Evolutionary conservation across 2,888 invertebrate genomes (phyloP).

Genomic region (Ariolimax columbianus): DNA sequence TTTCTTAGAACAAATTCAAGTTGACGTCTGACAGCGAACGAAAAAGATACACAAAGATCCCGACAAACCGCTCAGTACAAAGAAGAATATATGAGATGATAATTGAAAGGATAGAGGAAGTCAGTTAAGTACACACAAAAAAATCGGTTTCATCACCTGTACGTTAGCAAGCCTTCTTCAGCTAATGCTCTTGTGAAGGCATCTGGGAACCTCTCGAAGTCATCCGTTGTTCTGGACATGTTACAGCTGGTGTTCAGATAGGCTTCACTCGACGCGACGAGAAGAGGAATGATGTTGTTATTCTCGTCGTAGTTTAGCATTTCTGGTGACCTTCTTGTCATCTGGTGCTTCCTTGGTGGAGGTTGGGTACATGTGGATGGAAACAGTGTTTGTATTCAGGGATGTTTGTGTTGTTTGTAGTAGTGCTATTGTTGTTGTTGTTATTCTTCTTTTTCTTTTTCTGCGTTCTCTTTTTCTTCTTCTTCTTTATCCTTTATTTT

Average conservation of each 20-base stretch:
- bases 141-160: slow-evolving; percentile 1
- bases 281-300: no score
- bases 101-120: no score
- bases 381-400: neutral
- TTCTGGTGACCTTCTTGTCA: neutral
- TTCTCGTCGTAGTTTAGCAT: neutral
- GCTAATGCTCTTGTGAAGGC: slow-evolving; percentile 32
- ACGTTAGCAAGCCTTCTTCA: slow-evolving; percentile 32
- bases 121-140: neutral
- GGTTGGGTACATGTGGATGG: neutral
- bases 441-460: no score
- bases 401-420: no score
- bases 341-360: slow-evolving; percentile 3
- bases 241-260: slow-evolving; percentile 15
- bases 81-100: no score
- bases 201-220: slow-evolving; percentile 14
- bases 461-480: no score
- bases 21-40: no score
- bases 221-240: neutral
- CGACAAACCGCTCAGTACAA: no score
- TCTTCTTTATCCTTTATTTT: no score
- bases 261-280: neutral
- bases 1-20: no score
- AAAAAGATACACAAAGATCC: no score
- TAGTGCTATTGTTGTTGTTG: no score